Base-by-base conservation (phyloP, 64 coral and sea anemone species). In the Acropora tenuis region DNA sequence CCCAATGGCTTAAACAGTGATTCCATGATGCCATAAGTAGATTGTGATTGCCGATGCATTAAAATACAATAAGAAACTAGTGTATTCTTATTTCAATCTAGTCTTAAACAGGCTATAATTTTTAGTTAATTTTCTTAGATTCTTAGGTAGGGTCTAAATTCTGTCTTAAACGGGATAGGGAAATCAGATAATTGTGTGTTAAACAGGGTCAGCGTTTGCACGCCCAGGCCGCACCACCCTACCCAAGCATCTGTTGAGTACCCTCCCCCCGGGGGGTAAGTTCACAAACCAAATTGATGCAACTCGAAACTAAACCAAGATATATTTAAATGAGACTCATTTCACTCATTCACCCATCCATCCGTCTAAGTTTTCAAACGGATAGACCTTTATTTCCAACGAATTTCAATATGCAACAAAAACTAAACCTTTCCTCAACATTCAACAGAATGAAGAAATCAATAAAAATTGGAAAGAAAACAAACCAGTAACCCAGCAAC, bases 391-490 rank as follows among this genome's bases (percentile, higher is more conserved):
- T 68, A n/a, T 53, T 53, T 53, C 50, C 50, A n/a, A 68, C 65
- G 65, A 68, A 75, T 75, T 75, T 75, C 73, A 75, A 75, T 75
- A 75, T 75, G 41, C 73, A 75, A 75, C 73, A 41, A 41, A 75
- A 75, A 40, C 8, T 41, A 75, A n/a, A 75, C 73, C 30, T 43
- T 75, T 75, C 73, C 43, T 75, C 73, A 75, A 75, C 73, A 75
- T 75, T 40, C 73, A 75, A 75, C 73, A 75, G 73, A 75, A 75
- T 75, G 73, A 75, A 75, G 73, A 75, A 75, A 75, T 75, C 73
- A 75, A 41, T 75, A 41, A 75, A 9, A 75, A 75, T 18, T 75
- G 73, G 8, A 75, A 75, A 75, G 30, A 41, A 75, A 75, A 75
- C 16, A 40, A 75, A 75, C 73, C 73, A 75, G 73, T 41, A 75